Conservation (phyloP, 2,797 vertebrate genomes). For the Ptychobarbus kaznakovi region DNA sequence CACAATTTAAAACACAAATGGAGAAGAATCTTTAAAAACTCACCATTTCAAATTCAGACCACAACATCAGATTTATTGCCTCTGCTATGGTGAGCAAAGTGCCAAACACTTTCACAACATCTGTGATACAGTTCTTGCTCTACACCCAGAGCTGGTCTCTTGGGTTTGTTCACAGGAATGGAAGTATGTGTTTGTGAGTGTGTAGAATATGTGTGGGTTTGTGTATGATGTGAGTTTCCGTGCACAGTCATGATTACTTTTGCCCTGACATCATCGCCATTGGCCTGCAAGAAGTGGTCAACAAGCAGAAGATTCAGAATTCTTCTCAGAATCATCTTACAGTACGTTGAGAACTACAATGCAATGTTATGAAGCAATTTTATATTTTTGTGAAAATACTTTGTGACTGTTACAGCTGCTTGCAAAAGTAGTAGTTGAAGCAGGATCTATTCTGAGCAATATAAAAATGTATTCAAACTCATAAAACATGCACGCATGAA, state of each 20-base stretch:
- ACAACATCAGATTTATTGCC: conserved; percentile 34
- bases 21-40: conserved; percentile 27
- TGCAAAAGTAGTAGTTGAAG: neutral
- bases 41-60: conserved; percentile 38
- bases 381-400: neutral
- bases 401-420: neutral
- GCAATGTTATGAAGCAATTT: neutral
- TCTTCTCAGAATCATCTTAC: conserved; percentile 12
- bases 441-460: neutral
- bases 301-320: neutral
- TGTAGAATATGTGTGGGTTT: conserved; percentile 45
- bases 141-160: conserved; percentile 45
- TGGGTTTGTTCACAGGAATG: conserved; percentile 44
- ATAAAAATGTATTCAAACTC: neutral
- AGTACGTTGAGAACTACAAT: neutral
- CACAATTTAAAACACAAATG: conserved; percentile 35
- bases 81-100: conserved; percentile 31
- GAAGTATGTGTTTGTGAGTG: conserved; percentile 28
- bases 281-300: conserved; percentile 14
- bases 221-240: conserved; percentile 51
- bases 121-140: conserved; percentile 50
- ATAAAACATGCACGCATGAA: neutral
- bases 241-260: conserved; percentile 52
- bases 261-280: conserved; percentile 40
- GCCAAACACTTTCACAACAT: conserved; percentile 53